Percentiles rank a stretch among this genome's conserved stretches.
Evolutionary conservation across 2,888 invertebrate genomes (phyloP).

Genomic region (Tanypteryx hageni): DNA sequence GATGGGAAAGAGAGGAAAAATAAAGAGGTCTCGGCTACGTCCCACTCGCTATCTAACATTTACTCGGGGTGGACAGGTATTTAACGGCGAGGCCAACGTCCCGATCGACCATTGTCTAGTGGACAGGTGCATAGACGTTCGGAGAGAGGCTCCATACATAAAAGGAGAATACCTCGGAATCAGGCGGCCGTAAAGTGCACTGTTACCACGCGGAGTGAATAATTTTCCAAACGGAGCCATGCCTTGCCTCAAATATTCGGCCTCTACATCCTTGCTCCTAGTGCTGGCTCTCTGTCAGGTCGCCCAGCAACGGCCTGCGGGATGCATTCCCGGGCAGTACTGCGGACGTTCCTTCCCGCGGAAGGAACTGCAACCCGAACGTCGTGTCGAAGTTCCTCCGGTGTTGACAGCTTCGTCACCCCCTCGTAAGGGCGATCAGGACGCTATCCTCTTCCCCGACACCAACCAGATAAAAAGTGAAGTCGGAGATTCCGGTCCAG

Average conservation of each 20-base stretch:
- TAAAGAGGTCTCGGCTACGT: not conserved
- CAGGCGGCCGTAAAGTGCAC: not conserved
- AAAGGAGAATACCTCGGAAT: not conserved
- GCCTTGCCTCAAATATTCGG: not conserved
- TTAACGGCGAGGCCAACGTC: not conserved
- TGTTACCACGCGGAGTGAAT: not conserved
- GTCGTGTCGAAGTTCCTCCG: not conserved
- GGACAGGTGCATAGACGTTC: not conserved
- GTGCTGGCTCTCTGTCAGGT: not conserved
- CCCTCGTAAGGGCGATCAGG: not conserved
- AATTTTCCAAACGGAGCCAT: not conserved
- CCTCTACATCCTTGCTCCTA: not conserved
- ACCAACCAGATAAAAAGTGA: not conserved
- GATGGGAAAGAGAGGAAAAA: not conserved
- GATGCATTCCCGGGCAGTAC: not conserved
- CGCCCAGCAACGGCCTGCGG: not conserved
- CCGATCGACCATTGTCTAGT: not conserved
- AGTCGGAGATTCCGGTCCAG: not conserved
- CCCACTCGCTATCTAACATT: not conserved
- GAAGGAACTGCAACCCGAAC: not conserved
- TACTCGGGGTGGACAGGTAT: not conserved
- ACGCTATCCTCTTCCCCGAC: not conserved
- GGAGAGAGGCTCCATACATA: not conserved
- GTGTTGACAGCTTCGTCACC: not conserved
- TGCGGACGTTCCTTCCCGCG: not conserved